Base-by-base conservation (phyloP, 2,113 vertebrate species). In the Pseudorasbora parva region DNA sequence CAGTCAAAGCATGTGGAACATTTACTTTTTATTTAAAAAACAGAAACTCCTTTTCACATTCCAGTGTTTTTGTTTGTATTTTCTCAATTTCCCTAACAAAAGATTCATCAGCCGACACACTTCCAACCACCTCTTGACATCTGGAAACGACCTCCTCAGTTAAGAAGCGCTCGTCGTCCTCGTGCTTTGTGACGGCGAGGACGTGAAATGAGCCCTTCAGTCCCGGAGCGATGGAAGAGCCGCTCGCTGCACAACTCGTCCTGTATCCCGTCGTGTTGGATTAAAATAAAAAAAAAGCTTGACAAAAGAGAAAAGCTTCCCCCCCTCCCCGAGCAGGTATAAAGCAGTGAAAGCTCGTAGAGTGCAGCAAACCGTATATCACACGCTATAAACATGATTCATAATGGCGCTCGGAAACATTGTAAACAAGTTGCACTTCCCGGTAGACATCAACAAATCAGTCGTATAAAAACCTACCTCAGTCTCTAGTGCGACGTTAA, bases 31-130 rank as follows among this genome's bases (percentile, higher is more conserved):
- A 88, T 93, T 92, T 81, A 80, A 69, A 90, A 92, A 91, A 92
- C 17, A 54, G 17, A 93, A 89, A 60, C 37, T 62, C 82, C 86
- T 88, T 89, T 87, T 89, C 86, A 93, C 92, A 94, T 94, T 95
- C 92, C 93, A 95, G 93, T 94, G 92, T 92, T 93, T 88, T 88
- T 68, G 93, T 93, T 89, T 93, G 8, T 23, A 41, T 77, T 77
- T 77, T 37, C 54, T 77, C 91, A 86, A 89, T 93, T 94, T 93
- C 92, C 69, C 92, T 90, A 91, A 92, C 88, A 92, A 93, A 85
- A 62, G 82, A 89, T 87, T 87, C 87, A 85, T 90, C 84, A 74
- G 84, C 89, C 59, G 76, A 73, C 88, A 84, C 90, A 93, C 89
- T 92, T 90, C 93, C 92, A 88, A 87, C 88, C 89, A 86, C 83